Base-by-base conservation (phyloP, 2,113 vertebrate species). In the Elaphurus davidianus region DNA sequence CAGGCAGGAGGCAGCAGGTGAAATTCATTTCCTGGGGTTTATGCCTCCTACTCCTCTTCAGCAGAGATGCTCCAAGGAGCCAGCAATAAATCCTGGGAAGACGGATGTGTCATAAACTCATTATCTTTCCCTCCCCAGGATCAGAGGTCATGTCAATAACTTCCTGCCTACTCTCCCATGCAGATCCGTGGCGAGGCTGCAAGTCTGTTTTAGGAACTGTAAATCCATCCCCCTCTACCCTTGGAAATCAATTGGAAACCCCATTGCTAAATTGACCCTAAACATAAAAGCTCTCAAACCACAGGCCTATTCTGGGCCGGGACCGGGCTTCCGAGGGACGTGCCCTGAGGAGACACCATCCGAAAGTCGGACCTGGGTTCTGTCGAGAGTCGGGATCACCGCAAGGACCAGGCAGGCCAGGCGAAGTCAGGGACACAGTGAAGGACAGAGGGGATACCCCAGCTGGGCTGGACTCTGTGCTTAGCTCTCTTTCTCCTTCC, bases 171-270 rank as follows among this genome's bases (percentile, higher is more conserved):
- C 62, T 30, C 25, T 59, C 62, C 27, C 16, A 1, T n/a, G n/a
- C 81, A 76, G 89, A 87, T 81, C 78, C 1, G 33, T 1, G 2
- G 57, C 27, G 12, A 84, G 91, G 64, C 78, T 85, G 45, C 19
- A n/a, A 28, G 33, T 17, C 50, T 47, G 45, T 45, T 90, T 64
- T 23, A 45, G 40, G 40, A 94, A 83, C 25, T 14, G 0, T 92
- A 87, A 95, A 87, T 85, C 81, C 78, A 76, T 15, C 52, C 79
- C 36, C 59, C 67, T 30, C 54, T 13, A 40, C 85, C 40, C 78
- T 55, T 45, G 82, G 93, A 95, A 94, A 96, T 91, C 95, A 94
- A 27, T 19, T 90, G 54, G 82, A 97, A 94, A 91, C 64, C 40
- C 43, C n/a, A 6, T 81, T 81, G 57, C 47, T 67, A 86, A 91